A percentile compares a stretch with the other conserved stretches of the same genome.
These are phyloP conservation scores for Sylvicola cinctus DNA, from an alignment of 2,888 invertebrate species.

Conservation along the genomic window DNA sequence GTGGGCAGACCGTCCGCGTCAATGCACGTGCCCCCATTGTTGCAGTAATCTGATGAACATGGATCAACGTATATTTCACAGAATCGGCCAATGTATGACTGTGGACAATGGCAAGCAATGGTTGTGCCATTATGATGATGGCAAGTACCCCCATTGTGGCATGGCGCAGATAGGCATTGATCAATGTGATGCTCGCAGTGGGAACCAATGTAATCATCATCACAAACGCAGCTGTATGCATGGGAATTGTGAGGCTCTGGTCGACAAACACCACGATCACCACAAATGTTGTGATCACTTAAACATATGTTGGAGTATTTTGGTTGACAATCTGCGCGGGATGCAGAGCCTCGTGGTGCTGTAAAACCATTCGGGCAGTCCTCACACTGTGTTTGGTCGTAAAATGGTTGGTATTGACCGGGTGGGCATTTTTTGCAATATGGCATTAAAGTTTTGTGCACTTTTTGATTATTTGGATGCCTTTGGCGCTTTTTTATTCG, in stretches of 20 bases:
- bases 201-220: constrained; percentile 28
- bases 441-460: constrained; percentile 29
- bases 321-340: constrained; percentile 25
- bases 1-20: constrained; percentile 14
- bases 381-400: constrained; percentile 33
- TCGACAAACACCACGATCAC: constrained; percentile 19
- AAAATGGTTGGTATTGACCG: constrained; percentile 36
- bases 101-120: constrained; percentile 27
- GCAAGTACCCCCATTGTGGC: constrained; percentile 32
- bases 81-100: constrained; percentile 27
- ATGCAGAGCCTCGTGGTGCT: constrained; percentile 28
- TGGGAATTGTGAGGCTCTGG: constrained; percentile 14
- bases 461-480: constrained; percentile 13
- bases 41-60: constrained; percentile 16
- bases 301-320: constrained; percentile 27
- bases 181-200: constrained; percentile 29
- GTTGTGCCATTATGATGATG: constrained; percentile 12
- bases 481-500: constrained; percentile 15
- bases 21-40: constrained; percentile 24
- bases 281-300: constrained; percentile 10
- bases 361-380: constrained; percentile 30
- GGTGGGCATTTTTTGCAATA: constrained; percentile 32
- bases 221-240: constrained; percentile 27
- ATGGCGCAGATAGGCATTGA: constrained; percentile 30
- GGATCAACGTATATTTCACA: constrained; percentile 25